Base-by-base conservation (phyloP, 1,140 invertebrate species). In the Gonatopus flavifemur region DNA sequence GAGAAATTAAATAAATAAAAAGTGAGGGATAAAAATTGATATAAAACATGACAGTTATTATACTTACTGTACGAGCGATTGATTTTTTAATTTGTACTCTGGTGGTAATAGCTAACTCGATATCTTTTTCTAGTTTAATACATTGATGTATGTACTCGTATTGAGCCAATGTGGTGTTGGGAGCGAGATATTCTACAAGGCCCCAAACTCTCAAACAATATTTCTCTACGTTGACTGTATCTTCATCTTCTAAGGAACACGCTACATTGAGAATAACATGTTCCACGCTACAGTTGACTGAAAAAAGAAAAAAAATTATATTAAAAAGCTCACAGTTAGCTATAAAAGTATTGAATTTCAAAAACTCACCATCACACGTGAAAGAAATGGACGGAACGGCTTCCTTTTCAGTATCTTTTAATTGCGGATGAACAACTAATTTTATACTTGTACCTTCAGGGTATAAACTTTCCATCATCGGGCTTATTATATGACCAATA, bases 111-210 rank as follows among this genome's bases (percentile, higher is more conserved):
- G 86, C 88, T 49, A 98, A 79, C 44, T 86, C 80, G 1, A 98
- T 89, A 79, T 97, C 94, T 70, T 89, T 85, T 72, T 97, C 94
- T 62, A 96, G 76, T 71, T 97, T 95, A 31, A 97, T 88, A 76
- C 94, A 97, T 57, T 92, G 87, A 68, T 96, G 91, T 47, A 96
- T 88, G 76, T 96, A 96, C 69, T 94, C 91, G 77, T 96, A 94
- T 69, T 96, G 90, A 39, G 86, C 88, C 18, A 98, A 80, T 21
- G 75, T 81, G 9, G 84, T 85, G 20, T 80, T 84, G 31, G 79
- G 81, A 39, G 83, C 84, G 33, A 94, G 76, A 76, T 92, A 94
- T 73, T 95, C 92, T 44, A 87, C 86, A 32, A 87, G 79, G 13
- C 90, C 89, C 81, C 86, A 87, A 41, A 94, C 89, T 84, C 92